A percentile compares a stretch with the other conserved stretches of the same genome.
These are phyloP conservation scores for Protobothrops mucrosquamatus DNA, from an alignment of 2,113 vertebrate genomes.

Conservation along the genomic window DNA sequence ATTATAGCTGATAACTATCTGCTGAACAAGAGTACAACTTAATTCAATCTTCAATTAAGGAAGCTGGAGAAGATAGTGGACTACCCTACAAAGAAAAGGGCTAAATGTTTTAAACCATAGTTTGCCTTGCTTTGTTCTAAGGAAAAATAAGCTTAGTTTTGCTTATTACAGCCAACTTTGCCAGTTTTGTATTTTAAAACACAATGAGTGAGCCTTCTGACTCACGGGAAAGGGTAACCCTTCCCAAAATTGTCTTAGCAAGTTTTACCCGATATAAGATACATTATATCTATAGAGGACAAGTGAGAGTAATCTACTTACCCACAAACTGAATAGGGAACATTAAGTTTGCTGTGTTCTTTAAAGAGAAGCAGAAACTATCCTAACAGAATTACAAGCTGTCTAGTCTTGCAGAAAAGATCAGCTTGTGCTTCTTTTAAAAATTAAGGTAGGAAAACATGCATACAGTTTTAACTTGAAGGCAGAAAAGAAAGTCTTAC, in stretches of 20 bases:
- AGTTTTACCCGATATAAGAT: background rate
- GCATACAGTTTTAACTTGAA: background rate
- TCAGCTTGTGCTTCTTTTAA: background rate
- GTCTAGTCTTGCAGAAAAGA: background rate
- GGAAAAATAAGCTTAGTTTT: background rate
- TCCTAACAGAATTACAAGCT: background rate
- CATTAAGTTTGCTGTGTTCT: background rate
- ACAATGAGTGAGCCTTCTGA: background rate
- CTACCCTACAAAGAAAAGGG: background rate
- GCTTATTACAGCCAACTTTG: background rate
- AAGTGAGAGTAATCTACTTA: background rate
- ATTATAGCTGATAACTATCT: background rate
- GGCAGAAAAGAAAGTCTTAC: background rate
- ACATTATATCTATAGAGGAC: background rate
- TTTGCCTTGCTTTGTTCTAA: background rate
- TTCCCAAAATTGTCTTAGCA: background rate
- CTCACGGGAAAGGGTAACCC: background rate
- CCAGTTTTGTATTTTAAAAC: background rate
- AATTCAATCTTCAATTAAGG: background rate
- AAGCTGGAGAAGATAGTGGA: background rate
- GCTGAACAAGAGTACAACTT: background rate
- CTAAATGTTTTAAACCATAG: background rate
- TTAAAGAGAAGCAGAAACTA: background rate
- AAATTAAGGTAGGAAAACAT: background rate
- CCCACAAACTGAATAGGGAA: background rate